phyloP scores from a whole-genome alignment of 2,113 vertebrate genomes.

The Cairina moschata region DNA sequence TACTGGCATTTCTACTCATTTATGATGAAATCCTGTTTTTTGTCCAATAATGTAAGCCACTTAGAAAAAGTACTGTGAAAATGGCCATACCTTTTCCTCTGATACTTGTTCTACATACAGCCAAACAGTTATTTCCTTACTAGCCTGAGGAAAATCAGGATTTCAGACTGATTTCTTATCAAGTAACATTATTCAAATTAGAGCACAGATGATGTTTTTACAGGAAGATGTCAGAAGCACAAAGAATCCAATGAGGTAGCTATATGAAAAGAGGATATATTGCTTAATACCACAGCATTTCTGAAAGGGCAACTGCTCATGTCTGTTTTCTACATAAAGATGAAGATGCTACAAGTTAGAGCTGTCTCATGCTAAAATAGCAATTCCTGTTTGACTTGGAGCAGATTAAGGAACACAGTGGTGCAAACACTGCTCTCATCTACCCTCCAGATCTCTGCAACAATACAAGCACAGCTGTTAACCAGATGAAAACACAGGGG shows the following conservation, averaged over 20 bases:
- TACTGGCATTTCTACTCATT: not conserved
- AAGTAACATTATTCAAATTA: not conserved
- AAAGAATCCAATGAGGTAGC: not conserved
- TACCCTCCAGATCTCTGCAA: not conserved
- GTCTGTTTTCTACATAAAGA: conserved; percentile 26
- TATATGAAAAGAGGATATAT: not conserved
- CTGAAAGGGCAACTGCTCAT: conserved; percentile 35
- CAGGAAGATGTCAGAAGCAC: not conserved
- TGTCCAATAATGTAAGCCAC: fast-evolving
- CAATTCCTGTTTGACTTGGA: conserved; percentile 54
- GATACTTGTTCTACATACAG: not conserved
- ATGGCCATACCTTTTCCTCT: fast-evolving
- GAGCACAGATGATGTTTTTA: not conserved
- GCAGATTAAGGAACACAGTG: conserved; percentile 31
- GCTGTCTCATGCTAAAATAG: conserved; percentile 16
- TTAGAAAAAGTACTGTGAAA: not conserved
- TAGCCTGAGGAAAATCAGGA: not conserved
- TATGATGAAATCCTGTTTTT: not conserved
- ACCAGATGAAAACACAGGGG: conserved; percentile 56
- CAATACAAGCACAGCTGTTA: conserved; percentile 64
- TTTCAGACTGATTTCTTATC: not conserved
- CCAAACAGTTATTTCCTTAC: not conserved
- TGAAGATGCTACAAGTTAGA: not conserved
- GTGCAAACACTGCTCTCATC: conserved; percentile 1
- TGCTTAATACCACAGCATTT: not conserved